These are phyloP conservation scores for Meleagris gallopavo DNA, from an alignment of 2,113 vertebrate species.

Conservation along the genomic window DNA sequence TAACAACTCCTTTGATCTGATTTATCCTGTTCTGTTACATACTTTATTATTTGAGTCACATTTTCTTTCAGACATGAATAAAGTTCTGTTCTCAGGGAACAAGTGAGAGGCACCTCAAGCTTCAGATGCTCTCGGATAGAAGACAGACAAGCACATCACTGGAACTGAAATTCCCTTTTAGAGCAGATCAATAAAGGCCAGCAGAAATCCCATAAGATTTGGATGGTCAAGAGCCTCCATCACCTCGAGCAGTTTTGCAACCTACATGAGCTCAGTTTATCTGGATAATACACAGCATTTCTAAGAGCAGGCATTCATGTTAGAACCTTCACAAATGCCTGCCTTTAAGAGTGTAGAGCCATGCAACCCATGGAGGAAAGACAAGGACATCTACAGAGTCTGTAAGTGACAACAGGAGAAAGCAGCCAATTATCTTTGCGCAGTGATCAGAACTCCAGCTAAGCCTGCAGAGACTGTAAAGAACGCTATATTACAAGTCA, in stretches of 20 bases:
- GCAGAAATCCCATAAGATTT: background rate
- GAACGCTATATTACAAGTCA: background rate
- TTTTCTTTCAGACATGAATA: background rate
- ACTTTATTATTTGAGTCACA: background rate
- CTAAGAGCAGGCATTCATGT: background rate
- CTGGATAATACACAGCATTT: background rate
- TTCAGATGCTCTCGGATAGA: background rate
- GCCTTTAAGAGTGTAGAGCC: background rate
- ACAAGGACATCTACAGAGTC: background rate
- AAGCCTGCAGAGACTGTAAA: background rate
- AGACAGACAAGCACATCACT: background rate
- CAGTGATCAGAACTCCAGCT: slow-evolving; percentile 6
- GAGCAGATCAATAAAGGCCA: background rate
- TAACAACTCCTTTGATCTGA: background rate
- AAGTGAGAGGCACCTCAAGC: background rate
- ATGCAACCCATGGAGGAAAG: background rate
- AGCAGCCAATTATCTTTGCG: slow-evolving; percentile 3
- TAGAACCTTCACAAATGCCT: background rate
- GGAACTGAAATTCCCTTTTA: background rate
- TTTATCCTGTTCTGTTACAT: background rate
- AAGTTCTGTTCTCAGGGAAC: background rate
- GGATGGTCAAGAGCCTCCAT: background rate
- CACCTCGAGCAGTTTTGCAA: background rate
- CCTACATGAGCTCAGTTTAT: background rate
- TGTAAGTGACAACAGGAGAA: background rate